Evolutionary conservation across 2,888 invertebrate species (phyloP).

Genomic region (Lottia gigantea): DNA sequence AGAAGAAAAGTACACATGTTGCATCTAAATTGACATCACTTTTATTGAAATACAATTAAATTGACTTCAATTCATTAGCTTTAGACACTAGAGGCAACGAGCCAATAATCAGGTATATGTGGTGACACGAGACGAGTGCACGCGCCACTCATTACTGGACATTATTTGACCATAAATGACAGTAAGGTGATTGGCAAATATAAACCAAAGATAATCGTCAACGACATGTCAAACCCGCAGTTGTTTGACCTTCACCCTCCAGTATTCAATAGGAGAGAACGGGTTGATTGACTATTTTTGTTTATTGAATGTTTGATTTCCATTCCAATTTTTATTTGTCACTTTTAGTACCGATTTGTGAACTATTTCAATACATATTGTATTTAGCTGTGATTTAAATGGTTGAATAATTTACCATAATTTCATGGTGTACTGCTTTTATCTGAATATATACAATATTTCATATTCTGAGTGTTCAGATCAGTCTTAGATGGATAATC

Average conservation of each 20-base stretch:
- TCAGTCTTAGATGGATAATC: too few relatives aligned
- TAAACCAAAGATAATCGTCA: not conserved
- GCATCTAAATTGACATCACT: slow-evolving; percentile 10
- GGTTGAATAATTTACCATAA: too few relatives aligned
- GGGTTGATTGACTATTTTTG: not conserved
- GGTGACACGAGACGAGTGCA: not conserved
- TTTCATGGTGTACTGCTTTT: too few relatives aligned
- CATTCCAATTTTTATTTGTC: not conserved
- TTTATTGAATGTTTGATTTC: not conserved
- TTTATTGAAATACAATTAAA: not conserved
- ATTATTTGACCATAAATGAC: not conserved
- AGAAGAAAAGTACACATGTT: not conserved
- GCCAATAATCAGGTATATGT: slow-evolving; percentile 6
- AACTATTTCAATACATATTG: too few relatives aligned
- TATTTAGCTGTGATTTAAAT: too few relatives aligned
- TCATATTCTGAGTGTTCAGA: too few relatives aligned
- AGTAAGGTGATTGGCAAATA: not conserved
- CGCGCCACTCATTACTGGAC: not conserved
- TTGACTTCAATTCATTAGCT: slow-evolving; percentile 1
- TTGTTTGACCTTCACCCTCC: not conserved
- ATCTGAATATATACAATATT: too few relatives aligned
- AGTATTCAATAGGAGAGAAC: not conserved
- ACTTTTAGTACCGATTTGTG: not conserved
- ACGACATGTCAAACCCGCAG: slow-evolving; percentile 5
- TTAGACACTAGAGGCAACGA: not conserved